Evolutionary conservation across 2,888 invertebrate species (phyloP).

Genomic region (Andrena minutula): DNA sequence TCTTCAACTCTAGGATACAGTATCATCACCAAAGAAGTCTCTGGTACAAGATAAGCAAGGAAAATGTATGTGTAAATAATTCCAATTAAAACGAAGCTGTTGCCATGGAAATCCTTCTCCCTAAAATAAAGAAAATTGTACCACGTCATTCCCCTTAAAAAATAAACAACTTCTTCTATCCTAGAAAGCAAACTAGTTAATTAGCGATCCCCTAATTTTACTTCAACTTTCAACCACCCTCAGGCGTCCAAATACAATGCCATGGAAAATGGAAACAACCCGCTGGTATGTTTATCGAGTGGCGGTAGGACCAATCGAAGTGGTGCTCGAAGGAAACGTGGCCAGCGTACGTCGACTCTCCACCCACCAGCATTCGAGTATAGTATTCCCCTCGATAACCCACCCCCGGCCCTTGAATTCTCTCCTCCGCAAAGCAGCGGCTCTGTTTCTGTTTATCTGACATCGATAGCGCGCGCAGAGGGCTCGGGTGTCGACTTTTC

Average conservation of each 20-base stretch:
- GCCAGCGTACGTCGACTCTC: conserved; percentile 52
- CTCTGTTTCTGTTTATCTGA: conserved; percentile 67
- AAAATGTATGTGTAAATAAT: too few relatives aligned
- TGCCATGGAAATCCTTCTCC: too few relatives aligned
- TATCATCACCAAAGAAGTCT: too few relatives aligned
- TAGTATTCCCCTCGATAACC: conserved; percentile 55
- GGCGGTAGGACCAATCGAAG: conserved; percentile 58
- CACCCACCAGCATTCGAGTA: neutral
- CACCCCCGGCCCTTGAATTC: conserved; percentile 2
- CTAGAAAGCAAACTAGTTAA: too few relatives aligned
- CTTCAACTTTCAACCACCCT: neutral
- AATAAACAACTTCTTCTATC: too few relatives aligned
- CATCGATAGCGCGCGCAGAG: conserved; percentile 52
- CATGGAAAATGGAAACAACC: conserved; percentile 62
- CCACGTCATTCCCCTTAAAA: too few relatives aligned
- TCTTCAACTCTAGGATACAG: too few relatives aligned
- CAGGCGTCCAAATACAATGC: conserved; percentile 18
- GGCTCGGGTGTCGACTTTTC: conserved; percentile 53
- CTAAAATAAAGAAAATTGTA: too few relatives aligned
- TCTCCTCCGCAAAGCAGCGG: conserved; percentile 36
- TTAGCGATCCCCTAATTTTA: too few relatives aligned
- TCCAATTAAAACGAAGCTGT: too few relatives aligned
- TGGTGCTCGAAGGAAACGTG: conserved; percentile 66
- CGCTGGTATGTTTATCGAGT: conserved; percentile 54
- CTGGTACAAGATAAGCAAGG: too few relatives aligned